Evolutionary conservation across 2,888 invertebrate genomes (phyloP).

Genomic region (Watsonalla cultraria): DNA sequence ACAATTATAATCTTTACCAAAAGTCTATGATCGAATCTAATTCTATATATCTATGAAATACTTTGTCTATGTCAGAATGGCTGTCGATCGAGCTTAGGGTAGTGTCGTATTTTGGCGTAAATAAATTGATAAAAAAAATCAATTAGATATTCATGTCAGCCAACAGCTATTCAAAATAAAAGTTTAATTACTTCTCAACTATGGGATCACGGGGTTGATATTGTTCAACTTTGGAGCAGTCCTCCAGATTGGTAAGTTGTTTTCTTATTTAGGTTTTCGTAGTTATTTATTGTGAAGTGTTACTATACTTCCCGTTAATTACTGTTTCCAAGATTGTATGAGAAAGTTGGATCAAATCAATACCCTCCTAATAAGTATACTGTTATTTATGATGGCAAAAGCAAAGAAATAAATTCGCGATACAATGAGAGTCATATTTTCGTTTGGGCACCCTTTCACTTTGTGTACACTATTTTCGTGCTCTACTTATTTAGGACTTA

Average conservation of each 20-base stretch:
- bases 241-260: conserved; percentile 55
- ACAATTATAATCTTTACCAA: too few relatives aligned
- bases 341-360: conserved; percentile 9
- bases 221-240: conserved; percentile 41
- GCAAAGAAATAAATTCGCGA: conserved; percentile 12
- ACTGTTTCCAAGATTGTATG: conserved; percentile 4
- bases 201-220: conserved; percentile 63
- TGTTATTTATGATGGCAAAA: too few relatives aligned
- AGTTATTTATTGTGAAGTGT: conserved; percentile 26
- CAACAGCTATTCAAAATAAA: conserved; percentile 25
- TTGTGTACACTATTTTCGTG: conserved; percentile 72
- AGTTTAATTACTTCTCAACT: conserved; percentile 26
- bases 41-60: too few relatives aligned
- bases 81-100: conserved; percentile 60
- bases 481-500: conserved; percentile 66
- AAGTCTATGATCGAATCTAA: too few relatives aligned
- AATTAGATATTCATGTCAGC: conserved; percentile 43
- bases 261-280: conserved; percentile 40
- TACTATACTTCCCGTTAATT: conserved; percentile 23
- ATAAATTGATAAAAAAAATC: conserved; percentile 40
- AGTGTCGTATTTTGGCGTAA: conserved; percentile 46
- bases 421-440: conserved; percentile 33
- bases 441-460: conserved; percentile 72
- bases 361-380: neutral
- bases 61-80: conserved; percentile 51